Evolutionary conservation across 2,888 invertebrate genomes (phyloP), one percentile per base, ranked within the genome.

Genomic region (Cotesia congregata): DNA sequence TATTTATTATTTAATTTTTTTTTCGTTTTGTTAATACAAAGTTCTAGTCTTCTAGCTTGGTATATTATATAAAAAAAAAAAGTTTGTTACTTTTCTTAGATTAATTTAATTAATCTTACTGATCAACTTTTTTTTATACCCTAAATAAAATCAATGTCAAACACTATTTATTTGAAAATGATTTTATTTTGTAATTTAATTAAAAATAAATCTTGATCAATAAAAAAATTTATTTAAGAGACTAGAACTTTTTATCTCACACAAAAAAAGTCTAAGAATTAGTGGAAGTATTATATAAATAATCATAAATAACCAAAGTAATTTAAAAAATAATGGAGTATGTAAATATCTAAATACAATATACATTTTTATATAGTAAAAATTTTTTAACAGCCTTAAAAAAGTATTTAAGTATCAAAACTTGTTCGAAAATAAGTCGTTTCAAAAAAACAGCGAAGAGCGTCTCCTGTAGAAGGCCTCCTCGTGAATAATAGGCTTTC

Each of bases 381-480:
- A 50, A 50, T 4, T 12, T 12, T 50, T 3, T 12, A 50, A 50
- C 50, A 50, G 50, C 12, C 50, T 50, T 50, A 12, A 50, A 50
- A 12, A 12, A 50, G 6, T 50, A 50, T 50, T 50, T 50, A 50
- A 50, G 50, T 50, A 50, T 50, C 9, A 50, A 50, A 50, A 50
- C 12, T 12, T 60, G 9, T 38, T 39, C 38, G 38, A n/a, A 4
- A 61, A 9, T 6, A 7, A 40, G 40, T 40, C 3, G 67, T 30
- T 30, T 61, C 1, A n/a, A 38, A 5, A 75, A 61, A 72, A 41
- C 15, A 68, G 67, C 81, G 5, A 80, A 40, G 64, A 78, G 76
- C 88, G 82, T 78, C 84, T 83, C 73, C 84, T 80, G 67, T 89
- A 89, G 82, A 89, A 89, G 64, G 81, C 80, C 78, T 89, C 89